These are phyloP conservation scores for Aleiodes testaceus DNA, from an alignment of 2,888 invertebrate species.

Conservation along the genomic window DNA sequence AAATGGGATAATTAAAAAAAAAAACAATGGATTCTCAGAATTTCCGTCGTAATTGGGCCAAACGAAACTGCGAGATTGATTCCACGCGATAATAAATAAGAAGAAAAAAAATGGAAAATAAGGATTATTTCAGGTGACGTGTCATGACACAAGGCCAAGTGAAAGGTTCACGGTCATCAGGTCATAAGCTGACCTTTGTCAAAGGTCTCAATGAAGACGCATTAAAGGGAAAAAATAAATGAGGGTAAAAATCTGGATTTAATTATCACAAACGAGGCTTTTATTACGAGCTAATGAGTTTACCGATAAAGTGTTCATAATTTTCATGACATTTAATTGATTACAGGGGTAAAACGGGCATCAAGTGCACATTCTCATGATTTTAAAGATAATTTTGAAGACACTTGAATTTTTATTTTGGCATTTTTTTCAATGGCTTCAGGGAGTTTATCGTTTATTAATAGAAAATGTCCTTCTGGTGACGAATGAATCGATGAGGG, in stretches of 20 bases:
- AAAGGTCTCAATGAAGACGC: conserved; percentile 34
- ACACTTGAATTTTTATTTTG: too few species aligned
- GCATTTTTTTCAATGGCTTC: too few species aligned
- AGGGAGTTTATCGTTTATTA: too few species aligned
- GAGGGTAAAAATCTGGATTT: neutral
- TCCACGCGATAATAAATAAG: conserved; percentile 25
- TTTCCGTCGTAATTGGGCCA: conserved; percentile 1
- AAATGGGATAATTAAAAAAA: too few species aligned
- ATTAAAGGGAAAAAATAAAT: conserved; percentile 1
- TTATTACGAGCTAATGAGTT: neutral
- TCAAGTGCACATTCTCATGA: too few species aligned
- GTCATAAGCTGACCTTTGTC: conserved; percentile 37
- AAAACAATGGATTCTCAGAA: conserved; percentile 15
- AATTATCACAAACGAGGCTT: conserved; percentile 8
- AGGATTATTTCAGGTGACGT: conserved; percentile 16
- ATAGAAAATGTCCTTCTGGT: too few species aligned
- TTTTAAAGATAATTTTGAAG: too few species aligned
- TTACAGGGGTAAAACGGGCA: too few species aligned
- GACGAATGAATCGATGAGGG: too few species aligned
- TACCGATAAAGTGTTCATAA: conserved; percentile 33
- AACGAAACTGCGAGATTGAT: conserved; percentile 31
- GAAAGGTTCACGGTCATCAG: conserved; percentile 37
- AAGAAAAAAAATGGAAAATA: neutral
- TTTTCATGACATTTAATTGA: conserved; percentile 29
- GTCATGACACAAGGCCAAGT: conserved; percentile 22